phyloP scores from a whole-genome alignment of 2,888 invertebrate species.

The Acrobasis suavella region DNA sequence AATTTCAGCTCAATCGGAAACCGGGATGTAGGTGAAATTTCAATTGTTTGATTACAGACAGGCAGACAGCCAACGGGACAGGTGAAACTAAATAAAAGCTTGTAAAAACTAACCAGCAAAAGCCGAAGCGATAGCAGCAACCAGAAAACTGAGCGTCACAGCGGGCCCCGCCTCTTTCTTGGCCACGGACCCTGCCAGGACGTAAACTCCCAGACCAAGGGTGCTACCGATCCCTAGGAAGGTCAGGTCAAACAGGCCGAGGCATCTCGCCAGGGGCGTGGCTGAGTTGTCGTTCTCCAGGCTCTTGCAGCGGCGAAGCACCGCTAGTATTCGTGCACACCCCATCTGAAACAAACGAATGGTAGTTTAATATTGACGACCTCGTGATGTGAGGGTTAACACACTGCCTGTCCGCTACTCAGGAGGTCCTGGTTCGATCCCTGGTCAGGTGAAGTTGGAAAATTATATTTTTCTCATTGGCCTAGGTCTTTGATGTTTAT shows the following conservation, averaged over 20 bases:
- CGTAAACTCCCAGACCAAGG: constrained; percentile 96
- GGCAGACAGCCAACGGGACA: too few species aligned
- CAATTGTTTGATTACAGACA: too few species aligned
- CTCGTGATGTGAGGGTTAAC: too few species aligned
- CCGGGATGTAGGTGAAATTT: too few species aligned
- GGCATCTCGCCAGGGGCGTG: constrained; percentile 84
- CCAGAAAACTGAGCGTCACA: constrained; percentile 93
- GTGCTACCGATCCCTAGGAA: constrained; percentile 94
- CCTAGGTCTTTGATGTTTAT: too few species aligned
- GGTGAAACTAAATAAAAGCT: too few species aligned
- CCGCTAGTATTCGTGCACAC: constrained; percentile 53
- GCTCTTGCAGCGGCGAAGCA: constrained; percentile 76
- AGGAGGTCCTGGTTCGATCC: too few species aligned
- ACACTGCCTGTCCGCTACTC: too few species aligned
- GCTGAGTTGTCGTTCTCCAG: constrained; percentile 61
- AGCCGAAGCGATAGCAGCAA: constrained; percentile 95
- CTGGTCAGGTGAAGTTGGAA: too few species aligned
- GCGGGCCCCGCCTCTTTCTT: constrained; percentile 94
- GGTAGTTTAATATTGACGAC: too few species aligned
- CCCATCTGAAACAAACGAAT: constrained; percentile 60
- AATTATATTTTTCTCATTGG: too few species aligned
- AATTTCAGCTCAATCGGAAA: too few species aligned
- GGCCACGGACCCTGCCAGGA: constrained; percentile 94
- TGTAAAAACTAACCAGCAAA: constrained; percentile 89
- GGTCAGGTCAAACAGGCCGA: constrained; percentile 92